These are phyloP conservation scores for Diplogasteroides magnus DNA, from an alignment of 1,140 invertebrate genomes.

Conservation along the genomic window DNA sequence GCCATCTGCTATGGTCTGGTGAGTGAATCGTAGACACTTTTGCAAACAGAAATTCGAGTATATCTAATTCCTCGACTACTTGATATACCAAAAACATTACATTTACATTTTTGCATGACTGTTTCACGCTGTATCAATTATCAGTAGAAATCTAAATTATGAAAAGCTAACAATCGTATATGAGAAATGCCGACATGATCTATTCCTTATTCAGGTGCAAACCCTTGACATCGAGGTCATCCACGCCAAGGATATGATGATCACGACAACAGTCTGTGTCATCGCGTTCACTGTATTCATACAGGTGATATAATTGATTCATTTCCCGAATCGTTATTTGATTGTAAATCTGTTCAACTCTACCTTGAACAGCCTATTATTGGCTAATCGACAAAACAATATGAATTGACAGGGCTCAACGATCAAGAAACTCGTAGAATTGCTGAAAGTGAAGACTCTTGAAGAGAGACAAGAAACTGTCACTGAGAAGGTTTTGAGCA, in stretches of 20 bases:
- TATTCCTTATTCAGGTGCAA: neutral
- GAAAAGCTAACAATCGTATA: too few relatives aligned
- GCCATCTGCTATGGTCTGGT: slow-evolving; percentile 43
- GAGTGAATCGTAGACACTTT: slow-evolving; percentile 64
- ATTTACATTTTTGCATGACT: too few relatives aligned
- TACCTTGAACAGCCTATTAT: too few relatives aligned
- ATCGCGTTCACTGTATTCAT: slow-evolving; percentile 98
- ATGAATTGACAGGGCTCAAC: slow-evolving; percentile 35
- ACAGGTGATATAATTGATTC: too few relatives aligned
- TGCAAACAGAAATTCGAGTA: too few relatives aligned
- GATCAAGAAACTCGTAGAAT: slow-evolving; percentile 23
- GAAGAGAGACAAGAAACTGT: slow-evolving; percentile 38
- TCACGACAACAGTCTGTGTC: slow-evolving; percentile 92
- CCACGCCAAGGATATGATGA: slow-evolving; percentile 71
- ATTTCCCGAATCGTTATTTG: too few relatives aligned
- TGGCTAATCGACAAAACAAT: too few relatives aligned
- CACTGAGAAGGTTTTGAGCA: slow-evolving; percentile 42
- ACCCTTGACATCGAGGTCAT: slow-evolving; percentile 69
- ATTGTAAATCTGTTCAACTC: too few relatives aligned
- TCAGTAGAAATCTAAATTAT: too few relatives aligned
- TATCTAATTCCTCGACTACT: too few relatives aligned
- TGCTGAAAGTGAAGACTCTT: slow-evolving; percentile 34
- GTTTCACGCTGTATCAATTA: too few relatives aligned
- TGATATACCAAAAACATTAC: too few relatives aligned
- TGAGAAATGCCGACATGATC: neutral